A percentile compares a stretch with the other conserved stretches of the same genome.
Conservation (phyloP, 1,140 invertebrate genomes). For the Drosophila seguyi region DNA sequence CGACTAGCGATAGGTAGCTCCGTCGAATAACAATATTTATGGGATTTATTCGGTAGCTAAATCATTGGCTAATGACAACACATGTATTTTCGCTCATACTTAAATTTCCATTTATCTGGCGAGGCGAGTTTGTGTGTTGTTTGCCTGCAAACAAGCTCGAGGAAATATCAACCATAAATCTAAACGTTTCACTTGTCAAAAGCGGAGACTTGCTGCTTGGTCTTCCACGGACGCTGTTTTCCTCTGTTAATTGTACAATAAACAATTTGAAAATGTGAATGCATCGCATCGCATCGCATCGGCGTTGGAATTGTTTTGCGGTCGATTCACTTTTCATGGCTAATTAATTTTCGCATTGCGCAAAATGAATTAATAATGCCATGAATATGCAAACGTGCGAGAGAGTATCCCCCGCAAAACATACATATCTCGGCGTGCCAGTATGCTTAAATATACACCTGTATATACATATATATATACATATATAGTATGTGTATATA, state of each 20-base stretch:
- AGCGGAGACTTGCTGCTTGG: constrained; percentile 24
- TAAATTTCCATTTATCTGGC: constrained; percentile 47
- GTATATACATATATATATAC: constrained; percentile 10
- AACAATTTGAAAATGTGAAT: constrained; percentile 66
- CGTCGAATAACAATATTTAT: constrained; percentile 35
- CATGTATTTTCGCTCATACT: constrained; percentile 58
- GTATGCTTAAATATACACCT: constrained; percentile 14
- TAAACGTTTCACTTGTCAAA: constrained; percentile 28
- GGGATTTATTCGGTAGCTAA: constrained; percentile 55
- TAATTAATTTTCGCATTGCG: constrained; percentile 84
- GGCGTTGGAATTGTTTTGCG: constrained; percentile 70
- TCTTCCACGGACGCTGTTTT: neutral
- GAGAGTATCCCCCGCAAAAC: constrained; percentile 21
- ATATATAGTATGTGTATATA: constrained; percentile 17
- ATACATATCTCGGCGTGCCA: constrained; percentile 43
- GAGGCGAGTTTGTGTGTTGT: constrained; percentile 2
- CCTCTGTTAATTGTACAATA: constrained; percentile 52
- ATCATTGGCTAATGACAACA: constrained; percentile 71
- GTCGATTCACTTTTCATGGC: constrained; percentile 82
- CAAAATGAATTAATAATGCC: constrained; percentile 83
- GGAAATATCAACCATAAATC: constrained; percentile 54
- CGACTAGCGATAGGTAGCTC: neutral
- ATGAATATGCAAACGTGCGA: constrained; percentile 78
- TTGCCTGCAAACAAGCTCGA: constrained; percentile 20
- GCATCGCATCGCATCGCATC: constrained; percentile 32